Evolutionary conservation across 2,888 invertebrate genomes (phyloP).

Genomic region (Sinopyrophorus schimmeli): DNA sequence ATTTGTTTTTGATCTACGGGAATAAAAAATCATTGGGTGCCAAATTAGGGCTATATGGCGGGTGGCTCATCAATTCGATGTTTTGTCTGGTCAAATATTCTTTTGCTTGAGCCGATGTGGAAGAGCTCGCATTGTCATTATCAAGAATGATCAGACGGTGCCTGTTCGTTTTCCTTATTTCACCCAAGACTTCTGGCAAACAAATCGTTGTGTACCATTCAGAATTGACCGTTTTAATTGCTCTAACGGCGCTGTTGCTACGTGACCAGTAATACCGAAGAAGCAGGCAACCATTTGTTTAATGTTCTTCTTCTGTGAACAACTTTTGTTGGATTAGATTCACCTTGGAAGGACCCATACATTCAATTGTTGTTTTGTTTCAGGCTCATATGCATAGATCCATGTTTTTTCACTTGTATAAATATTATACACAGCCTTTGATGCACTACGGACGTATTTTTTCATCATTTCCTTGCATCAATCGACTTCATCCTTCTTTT

Average conservation of each 20-base stretch:
- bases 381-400: slow-evolving; percentile 37
- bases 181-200: slow-evolving; percentile 26
- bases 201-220: slow-evolving; percentile 41
- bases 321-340: slow-evolving; percentile 38
- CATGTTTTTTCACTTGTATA: slow-evolving; percentile 33
- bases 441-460: too few species aligned
- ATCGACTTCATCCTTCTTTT: slow-evolving; percentile 37
- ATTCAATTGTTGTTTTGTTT: slow-evolving; percentile 37
- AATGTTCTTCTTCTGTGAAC: slow-evolving; percentile 23
- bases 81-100: too few species aligned
- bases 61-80: too few species aligned
- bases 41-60: too few species aligned
- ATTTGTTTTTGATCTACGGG: too few species aligned
- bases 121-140: slow-evolving; percentile 5
- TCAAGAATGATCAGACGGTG: slow-evolving; percentile 4
- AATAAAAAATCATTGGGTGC: too few species aligned
- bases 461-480: slow-evolving; percentile 38
- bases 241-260: neutral
- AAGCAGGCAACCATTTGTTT: slow-evolving; percentile 42
- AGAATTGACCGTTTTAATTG: slow-evolving; percentile 34
- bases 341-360: too few species aligned
- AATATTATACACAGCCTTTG: slow-evolving; percentile 34
- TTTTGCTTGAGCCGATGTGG: too few species aligned
- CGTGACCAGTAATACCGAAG: slow-evolving; percentile 36
- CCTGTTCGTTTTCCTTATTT: neutral